Evolutionary conservation across 2,888 invertebrate genomes (phyloP), one percentile per base, ranked within the genome.

Genomic region (Polietes domitor): DNA sequence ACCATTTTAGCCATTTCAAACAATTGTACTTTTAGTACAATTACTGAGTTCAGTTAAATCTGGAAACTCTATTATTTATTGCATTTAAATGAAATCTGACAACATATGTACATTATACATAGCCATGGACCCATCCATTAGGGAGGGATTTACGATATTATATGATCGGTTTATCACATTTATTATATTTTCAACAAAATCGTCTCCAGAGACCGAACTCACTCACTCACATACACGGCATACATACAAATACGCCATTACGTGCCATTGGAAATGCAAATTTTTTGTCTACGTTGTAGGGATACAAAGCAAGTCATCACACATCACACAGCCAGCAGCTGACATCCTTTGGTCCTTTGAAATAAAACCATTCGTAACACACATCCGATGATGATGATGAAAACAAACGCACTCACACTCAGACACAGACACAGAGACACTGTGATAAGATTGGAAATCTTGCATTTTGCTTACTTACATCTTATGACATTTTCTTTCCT

Each of bases 211-310:
- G 43, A 41, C 43, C n/a, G 2, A 47, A n/a, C n/a, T 1, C 9
- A 32, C 32, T 47, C 47, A 47, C n/a, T 5, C 28, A 37, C 37
- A 37, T 37, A 37, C 12, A 2, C 9, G 10, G 37, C 65, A 41
- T 10, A 65, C 7, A n/a, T n/a, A 65, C 19, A 37, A 37, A 41
- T 24, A 24, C 68, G 0, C 19, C 37, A 24, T 41, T 68, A 68
- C 68, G 68, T 37, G 58, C 58, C 41, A 12, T 17, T 41, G 68
- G 24, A 43, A 12, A 68, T 68, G 68, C 43, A 68, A 41, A 68
- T 43, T 17, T 37, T 37, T 2, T 15, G 10, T 65, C 10, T 37
- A 1, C 32, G 10, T 26, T 65, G 15, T n/a, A 47, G 5, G n/a
- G 47, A 47, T 47, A 47, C n/a, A 12, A 47, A 47, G 6, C 47